phyloP scores from a whole-genome alignment of 2,113 vertebrate genomes.

The Dasyurus viverrinus region DNA sequence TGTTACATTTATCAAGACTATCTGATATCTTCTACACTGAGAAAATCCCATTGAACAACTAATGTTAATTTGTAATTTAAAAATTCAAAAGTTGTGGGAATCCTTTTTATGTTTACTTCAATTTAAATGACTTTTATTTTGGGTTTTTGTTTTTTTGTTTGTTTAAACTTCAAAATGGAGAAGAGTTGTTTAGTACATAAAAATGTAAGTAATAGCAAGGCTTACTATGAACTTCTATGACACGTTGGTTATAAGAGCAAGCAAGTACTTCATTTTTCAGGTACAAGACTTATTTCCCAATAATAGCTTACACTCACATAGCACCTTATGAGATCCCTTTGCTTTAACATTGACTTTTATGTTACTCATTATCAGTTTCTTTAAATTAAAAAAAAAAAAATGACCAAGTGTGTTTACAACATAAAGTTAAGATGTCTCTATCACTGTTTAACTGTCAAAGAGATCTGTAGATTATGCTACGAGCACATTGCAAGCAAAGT shows the following conservation, averaged over 20 bases:
- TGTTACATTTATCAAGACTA: neutral
- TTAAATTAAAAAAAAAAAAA: neutral
- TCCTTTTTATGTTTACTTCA: neutral
- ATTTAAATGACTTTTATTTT: neutral
- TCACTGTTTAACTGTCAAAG: neutral
- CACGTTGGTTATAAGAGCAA: neutral
- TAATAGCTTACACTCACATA: neutral
- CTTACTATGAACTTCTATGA: neutral
- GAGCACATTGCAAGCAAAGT: neutral
- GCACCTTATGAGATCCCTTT: neutral
- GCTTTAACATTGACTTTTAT: neutral
- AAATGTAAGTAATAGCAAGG: neutral
- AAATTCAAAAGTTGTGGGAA: neutral
- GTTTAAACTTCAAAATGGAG: neutral
- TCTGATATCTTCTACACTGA: neutral
- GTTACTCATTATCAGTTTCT: neutral
- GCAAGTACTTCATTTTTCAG: neutral
- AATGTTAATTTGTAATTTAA: neutral
- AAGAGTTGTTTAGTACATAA: neutral
- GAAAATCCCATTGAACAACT: neutral
- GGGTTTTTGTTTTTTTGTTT: neutral
- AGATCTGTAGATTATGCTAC: neutral
- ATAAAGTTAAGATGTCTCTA: neutral
- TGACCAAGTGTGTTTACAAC: neutral
- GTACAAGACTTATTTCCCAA: neutral